phyloP scores from a whole-genome alignment of 2,888 invertebrate genomes.

The Cremastinae sp. region DNA sequence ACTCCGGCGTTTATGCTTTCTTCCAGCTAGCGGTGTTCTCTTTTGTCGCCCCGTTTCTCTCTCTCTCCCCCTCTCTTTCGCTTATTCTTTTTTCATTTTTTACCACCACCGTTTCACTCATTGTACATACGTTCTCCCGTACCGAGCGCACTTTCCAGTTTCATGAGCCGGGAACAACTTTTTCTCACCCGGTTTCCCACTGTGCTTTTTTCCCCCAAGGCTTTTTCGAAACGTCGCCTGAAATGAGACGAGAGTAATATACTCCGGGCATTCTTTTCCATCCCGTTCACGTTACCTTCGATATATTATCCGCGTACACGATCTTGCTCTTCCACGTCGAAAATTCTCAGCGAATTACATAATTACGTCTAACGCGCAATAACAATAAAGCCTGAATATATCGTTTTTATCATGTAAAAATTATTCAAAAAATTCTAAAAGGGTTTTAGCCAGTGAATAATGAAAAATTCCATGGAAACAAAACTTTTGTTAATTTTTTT shows the following conservation, averaged over 20 bases:
- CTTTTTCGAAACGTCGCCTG: slow-evolving; percentile 9
- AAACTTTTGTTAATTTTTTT: too few species aligned
- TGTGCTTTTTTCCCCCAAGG: not conserved
- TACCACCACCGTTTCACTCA: slow-evolving; percentile 31
- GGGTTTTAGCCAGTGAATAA: too few species aligned
- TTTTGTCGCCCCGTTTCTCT: not conserved
- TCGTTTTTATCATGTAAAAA: too few species aligned
- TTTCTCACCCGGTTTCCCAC: slow-evolving; percentile 20
- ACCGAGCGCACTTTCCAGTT: slow-evolving; percentile 51
- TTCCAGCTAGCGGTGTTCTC: slow-evolving; percentile 5
- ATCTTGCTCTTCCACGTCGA: slow-evolving; percentile 1
- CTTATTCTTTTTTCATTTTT: slow-evolving; percentile 26
- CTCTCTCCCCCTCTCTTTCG: too few species aligned
- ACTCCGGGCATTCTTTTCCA: slow-evolving; percentile 2
- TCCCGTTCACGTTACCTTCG: not conserved
- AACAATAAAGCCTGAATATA: too few species aligned
- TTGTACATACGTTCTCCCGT: slow-evolving; percentile 50
- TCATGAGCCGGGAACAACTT: slow-evolving; percentile 39
- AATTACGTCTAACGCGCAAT: too few species aligned
- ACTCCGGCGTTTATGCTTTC: slow-evolving; percentile 40
- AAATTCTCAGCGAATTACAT: too few species aligned
- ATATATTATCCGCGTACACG: slow-evolving; percentile 1
- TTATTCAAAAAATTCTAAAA: too few species aligned
- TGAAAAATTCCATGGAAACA: too few species aligned
- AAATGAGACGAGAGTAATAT: slow-evolving; percentile 24